A percentile compares a stretch with the other conserved stretches of the same genome.
Conservation (phyloP, 2,113 vertebrate genomes). For the Spilogale gracilis region DNA sequence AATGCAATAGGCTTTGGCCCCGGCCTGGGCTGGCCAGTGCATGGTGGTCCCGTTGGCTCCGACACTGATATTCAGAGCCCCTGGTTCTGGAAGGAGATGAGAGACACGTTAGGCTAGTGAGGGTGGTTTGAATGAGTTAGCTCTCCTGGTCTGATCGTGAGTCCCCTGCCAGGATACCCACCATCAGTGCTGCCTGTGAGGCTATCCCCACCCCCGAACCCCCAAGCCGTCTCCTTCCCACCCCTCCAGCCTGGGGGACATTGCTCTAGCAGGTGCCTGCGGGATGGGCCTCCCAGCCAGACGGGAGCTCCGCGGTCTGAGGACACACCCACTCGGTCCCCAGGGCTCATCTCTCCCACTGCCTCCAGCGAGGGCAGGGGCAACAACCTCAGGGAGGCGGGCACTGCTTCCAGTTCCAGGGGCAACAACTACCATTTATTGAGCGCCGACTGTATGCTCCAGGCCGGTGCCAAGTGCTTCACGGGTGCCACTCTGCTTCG, state of each 20-base stretch:
- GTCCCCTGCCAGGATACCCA: not conserved
- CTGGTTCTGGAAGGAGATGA: not conserved
- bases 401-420: not conserved
- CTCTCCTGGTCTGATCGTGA: not conserved
- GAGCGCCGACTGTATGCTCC: not conserved
- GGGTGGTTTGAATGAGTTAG: not conserved
- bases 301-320: not conserved
- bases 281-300: fast-evolving
- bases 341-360: not conserved
- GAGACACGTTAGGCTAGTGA: not conserved
- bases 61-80: not conserved
- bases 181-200: no score
- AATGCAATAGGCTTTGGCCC: constrained; percentile 37
- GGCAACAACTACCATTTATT: not conserved
- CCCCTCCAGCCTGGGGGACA: not conserved
- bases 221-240: no score
- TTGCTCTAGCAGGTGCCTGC: not conserved
- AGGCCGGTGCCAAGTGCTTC: not conserved
- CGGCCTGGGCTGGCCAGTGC: constrained; percentile 32
- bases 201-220: not conserved
- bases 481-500: fast-evolving
- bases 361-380: not conserved
- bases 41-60: fast-evolving
- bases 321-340: not conserved
- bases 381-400: not conserved